Percentiles rank a stretch among this genome's conserved stretches.
Evolutionary conservation across 1,140 invertebrate genomes (phyloP).

Genomic region (Ips typographus): DNA sequence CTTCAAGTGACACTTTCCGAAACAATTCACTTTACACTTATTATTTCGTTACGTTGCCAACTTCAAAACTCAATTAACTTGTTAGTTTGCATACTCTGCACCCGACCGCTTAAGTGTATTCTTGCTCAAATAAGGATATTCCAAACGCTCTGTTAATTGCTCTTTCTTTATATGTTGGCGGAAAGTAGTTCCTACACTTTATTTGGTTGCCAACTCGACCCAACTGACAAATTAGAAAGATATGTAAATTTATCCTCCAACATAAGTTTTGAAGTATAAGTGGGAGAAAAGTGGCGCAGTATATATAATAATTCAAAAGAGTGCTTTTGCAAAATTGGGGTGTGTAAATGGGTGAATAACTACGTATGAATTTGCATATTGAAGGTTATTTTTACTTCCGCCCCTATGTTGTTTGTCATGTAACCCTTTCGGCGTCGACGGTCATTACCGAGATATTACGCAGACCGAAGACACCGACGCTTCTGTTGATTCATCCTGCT

Average conservation of each 20-base stretch:
- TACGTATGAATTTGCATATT: conserved; percentile 49
- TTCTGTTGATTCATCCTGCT: conserved; percentile 33
- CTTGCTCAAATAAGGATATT: conserved; percentile 9
- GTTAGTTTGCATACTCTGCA: conserved; percentile 21
- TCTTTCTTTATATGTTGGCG: neutral
- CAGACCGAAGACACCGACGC: conserved; percentile 33
- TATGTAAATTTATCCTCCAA: conserved; percentile 16
- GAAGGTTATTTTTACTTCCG: conserved; percentile 50
- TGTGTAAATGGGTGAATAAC: conserved; percentile 50
- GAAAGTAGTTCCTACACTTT: too few species aligned
- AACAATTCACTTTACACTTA: conserved; percentile 36
- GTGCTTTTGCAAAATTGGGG: conserved; percentile 34
- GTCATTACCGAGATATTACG: conserved; percentile 47
- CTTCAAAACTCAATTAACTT: conserved; percentile 19
- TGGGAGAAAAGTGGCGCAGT: conserved; percentile 9
- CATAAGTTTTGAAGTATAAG: conserved; percentile 27
- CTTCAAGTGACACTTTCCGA: conserved; percentile 42
- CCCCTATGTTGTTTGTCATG: conserved; percentile 50
- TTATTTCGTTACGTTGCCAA: conserved; percentile 8
- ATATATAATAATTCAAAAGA: conserved; percentile 25
- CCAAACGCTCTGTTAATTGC: neutral
- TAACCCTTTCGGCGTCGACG: conserved; percentile 47
- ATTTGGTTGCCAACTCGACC: too few species aligned
- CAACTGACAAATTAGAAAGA: conserved; percentile 16
- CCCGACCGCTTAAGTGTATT: conserved; percentile 21